A percentile compares a stretch with the other conserved stretches of the same genome.
Conservation (phyloP, 2,888 invertebrate species). For the Acanthosepion esculentum region DNA sequence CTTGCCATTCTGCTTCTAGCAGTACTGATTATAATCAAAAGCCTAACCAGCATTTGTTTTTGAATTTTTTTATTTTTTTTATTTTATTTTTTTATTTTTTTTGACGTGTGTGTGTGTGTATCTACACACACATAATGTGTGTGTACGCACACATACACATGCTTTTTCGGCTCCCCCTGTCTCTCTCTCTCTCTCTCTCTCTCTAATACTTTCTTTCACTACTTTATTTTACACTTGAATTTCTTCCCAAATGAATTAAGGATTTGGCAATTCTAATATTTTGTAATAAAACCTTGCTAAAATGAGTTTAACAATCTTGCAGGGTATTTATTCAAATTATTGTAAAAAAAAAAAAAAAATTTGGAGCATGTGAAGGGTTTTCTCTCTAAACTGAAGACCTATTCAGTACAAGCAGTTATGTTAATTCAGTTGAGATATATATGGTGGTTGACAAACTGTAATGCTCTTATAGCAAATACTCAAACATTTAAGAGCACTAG, state of each 20-base stretch:
- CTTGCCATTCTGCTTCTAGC: neutral
- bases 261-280: neutral
- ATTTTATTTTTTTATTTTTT: neutral
- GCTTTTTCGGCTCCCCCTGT: neutral
- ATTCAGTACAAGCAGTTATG: too few relatives aligned
- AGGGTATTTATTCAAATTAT: too few relatives aligned
- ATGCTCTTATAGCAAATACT: neutral
- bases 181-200: too few relatives aligned
- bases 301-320: too few relatives aligned
- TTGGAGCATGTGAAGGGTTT: too few relatives aligned
- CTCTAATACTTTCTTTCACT: neutral
- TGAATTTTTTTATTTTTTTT: neutral
- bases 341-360: too few relatives aligned
- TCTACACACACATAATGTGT: neutral
- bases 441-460: neutral
- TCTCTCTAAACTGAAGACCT: too few relatives aligned
- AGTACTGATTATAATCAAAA: neutral
- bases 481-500: neutral
- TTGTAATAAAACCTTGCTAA: neutral
- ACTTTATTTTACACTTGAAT: neutral
- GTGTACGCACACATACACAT: rapidly evolving
- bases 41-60: neutral
- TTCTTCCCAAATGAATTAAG: neutral
- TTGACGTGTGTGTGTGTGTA: neutral
- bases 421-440: neutral